Conservation (phyloP, 2,797 vertebrate species). For the Potorous gilbertii region DNA sequence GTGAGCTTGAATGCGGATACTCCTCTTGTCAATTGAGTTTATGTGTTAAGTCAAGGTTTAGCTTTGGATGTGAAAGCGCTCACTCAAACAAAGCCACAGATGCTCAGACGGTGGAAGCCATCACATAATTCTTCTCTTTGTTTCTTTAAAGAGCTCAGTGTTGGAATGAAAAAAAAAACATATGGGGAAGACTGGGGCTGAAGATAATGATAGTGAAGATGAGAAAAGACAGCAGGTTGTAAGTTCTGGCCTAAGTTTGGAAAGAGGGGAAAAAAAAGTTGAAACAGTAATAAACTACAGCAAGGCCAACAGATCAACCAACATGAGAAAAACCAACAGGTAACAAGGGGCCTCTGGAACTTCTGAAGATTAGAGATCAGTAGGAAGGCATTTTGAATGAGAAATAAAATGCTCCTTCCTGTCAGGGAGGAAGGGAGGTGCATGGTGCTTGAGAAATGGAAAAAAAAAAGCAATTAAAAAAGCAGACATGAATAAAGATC, state of each 20-base stretch:
- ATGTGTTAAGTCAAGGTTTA: slow-evolving; percentile 76
- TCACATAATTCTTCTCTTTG: slow-evolving; percentile 76
- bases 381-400: slow-evolving; percentile 84
- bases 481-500: slow-evolving; percentile 85
- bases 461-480: slow-evolving; percentile 83
- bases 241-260: slow-evolving; percentile 81
- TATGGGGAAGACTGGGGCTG: slow-evolving; percentile 78
- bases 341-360: slow-evolving; percentile 80
- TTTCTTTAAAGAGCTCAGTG: slow-evolving; percentile 78
- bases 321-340: slow-evolving; percentile 78
- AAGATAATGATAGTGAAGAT: slow-evolving; percentile 79
- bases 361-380: slow-evolving; percentile 84
- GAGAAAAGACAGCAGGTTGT: slow-evolving; percentile 75
- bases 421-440: slow-evolving; percentile 87
- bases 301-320: slow-evolving; percentile 80
- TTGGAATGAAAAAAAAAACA: slow-evolving; percentile 68
- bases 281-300: slow-evolving; percentile 81
- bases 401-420: slow-evolving; percentile 87
- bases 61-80: slow-evolving; percentile 72
- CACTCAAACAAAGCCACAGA: slow-evolving; percentile 78
- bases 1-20: slow-evolving; percentile 77
- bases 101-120: slow-evolving; percentile 69
- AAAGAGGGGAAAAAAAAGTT: slow-evolving; percentile 73
- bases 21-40: slow-evolving; percentile 77
- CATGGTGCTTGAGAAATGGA: slow-evolving; percentile 86